phyloP scores from a whole-genome alignment of 2,113 vertebrate genomes.

The Neogale vison region DNA sequence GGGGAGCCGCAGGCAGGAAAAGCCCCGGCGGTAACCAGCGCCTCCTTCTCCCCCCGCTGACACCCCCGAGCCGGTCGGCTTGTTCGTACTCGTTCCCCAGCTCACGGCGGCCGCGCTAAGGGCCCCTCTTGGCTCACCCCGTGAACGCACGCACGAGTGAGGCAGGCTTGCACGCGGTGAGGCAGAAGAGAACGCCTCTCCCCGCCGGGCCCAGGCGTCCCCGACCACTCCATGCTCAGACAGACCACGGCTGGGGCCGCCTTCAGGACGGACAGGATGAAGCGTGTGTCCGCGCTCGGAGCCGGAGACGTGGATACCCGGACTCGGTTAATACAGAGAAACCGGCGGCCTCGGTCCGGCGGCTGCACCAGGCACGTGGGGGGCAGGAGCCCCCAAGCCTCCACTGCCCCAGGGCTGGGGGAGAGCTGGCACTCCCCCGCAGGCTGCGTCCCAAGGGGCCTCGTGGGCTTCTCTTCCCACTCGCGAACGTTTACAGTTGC shows the following conservation, averaged over 20 bases:
- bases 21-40: accelerated
- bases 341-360: accelerated
- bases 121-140: not conserved
- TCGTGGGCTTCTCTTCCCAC: not conserved
- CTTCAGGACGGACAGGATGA: not conserved
- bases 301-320: no score
- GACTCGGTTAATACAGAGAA: not conserved
- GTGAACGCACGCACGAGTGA: not conserved
- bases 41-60: no score
- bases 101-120: accelerated
- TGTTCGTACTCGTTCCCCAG: not conserved
- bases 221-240: not conserved
- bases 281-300: accelerated
- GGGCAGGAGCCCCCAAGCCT: accelerated
- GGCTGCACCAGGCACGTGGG: not conserved
- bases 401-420: not conserved
- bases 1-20: not conserved
- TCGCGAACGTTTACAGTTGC: not conserved
- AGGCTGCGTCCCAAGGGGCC: not conserved
- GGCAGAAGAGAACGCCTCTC: not conserved
- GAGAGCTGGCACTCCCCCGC: not conserved
- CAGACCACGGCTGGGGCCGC: accelerated
- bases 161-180: not conserved
- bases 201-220: not conserved
- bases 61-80: accelerated